A percentile compares a stretch with the other conserved stretches of the same genome.
phyloP scores from a whole-genome alignment of 2,888 invertebrate genomes.

The Amorpha juglandis region DNA sequence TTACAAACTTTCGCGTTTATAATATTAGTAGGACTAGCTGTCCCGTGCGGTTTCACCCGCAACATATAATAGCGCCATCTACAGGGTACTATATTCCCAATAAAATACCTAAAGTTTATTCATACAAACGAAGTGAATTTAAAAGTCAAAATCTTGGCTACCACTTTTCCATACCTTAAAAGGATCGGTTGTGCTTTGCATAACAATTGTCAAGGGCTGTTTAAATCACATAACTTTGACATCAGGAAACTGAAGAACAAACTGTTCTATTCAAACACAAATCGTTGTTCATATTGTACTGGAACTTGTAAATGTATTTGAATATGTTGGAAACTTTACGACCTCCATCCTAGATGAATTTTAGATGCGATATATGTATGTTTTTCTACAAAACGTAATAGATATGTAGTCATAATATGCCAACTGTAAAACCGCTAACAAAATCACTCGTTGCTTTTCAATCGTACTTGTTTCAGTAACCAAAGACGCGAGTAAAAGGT shows the following conservation, averaged over 20 bases:
- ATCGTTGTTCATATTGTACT: background rate
- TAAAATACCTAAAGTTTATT: background rate
- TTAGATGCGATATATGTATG: constrained; percentile 1
- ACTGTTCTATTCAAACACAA: constrained; percentile 19
- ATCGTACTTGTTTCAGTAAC: no score
- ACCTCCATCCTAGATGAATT: constrained; percentile 4
- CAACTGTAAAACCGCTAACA: no score
- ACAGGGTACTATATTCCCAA: background rate
- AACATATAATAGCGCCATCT: no score
- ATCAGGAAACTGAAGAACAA: constrained; percentile 7
- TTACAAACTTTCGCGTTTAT: no score
- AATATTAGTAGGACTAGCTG: no score
- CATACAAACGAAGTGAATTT: constrained; percentile 1
- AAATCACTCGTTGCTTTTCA: no score
- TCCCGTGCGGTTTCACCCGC: no score
- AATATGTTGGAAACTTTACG: constrained; percentile 26
- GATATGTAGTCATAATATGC: background rate
- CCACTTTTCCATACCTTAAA: background rate
- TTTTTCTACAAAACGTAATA: background rate
- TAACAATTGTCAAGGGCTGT: constrained; percentile 10
- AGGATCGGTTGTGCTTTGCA: constrained; percentile 4
- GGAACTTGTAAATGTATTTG: constrained; percentile 7
- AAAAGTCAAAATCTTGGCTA: background rate
- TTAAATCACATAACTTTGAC: constrained; percentile 8
- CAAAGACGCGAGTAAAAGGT: no score